Percentiles rank a stretch among this genome's conserved stretches.
phyloP scores from a whole-genome alignment of 30 jellyfish, hydroid and myxozoan genomes.

The Turritopsis dohrnii region DNA sequence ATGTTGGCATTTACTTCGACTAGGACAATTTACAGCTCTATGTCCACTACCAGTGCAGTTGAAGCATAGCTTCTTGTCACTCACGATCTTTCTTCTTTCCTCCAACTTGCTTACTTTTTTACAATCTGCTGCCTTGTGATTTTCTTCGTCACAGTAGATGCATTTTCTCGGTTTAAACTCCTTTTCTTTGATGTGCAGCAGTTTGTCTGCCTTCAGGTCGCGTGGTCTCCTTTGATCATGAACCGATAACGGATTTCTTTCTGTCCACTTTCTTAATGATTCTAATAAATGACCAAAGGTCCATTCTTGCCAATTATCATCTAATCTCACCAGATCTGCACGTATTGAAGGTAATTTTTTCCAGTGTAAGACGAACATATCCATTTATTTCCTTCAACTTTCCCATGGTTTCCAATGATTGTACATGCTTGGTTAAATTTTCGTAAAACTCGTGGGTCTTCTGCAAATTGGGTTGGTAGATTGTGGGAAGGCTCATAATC shows the following conservation, averaged over 20 bases:
- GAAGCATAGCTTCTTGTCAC: constrained; percentile 5
- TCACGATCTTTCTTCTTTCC: background rate
- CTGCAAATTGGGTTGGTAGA: constrained; percentile 27
- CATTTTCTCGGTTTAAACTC: constrained; percentile 7
- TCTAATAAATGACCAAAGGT: constrained; percentile 38
- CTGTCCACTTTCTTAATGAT: constrained; percentile 42
- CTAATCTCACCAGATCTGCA: constrained; percentile 54
- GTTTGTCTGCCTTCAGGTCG: background rate
- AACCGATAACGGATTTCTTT: constrained; percentile 38
- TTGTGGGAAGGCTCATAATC: constrained; percentile 42
- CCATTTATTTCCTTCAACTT: constrained; percentile 44
- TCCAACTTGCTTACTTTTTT: background rate
- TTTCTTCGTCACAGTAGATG: constrained; percentile 10
- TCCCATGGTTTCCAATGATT: constrained; percentile 75
- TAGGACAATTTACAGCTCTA: no score
- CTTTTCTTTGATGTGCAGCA: background rate
- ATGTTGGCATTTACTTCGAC: no score
- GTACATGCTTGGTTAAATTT: constrained; percentile 41
- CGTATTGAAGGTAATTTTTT: constrained; percentile 56
- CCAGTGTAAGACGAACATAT: constrained; percentile 49
- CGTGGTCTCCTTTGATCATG: constrained; percentile 8
- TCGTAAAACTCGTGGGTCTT: constrained; percentile 41
- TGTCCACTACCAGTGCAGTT: no score
- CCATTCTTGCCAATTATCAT: constrained; percentile 69
- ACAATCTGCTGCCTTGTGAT: constrained; percentile 10